These are phyloP conservation scores for Pyralis farinalis DNA, from an alignment of 2,888 invertebrate species.

Conservation along the genomic window DNA sequence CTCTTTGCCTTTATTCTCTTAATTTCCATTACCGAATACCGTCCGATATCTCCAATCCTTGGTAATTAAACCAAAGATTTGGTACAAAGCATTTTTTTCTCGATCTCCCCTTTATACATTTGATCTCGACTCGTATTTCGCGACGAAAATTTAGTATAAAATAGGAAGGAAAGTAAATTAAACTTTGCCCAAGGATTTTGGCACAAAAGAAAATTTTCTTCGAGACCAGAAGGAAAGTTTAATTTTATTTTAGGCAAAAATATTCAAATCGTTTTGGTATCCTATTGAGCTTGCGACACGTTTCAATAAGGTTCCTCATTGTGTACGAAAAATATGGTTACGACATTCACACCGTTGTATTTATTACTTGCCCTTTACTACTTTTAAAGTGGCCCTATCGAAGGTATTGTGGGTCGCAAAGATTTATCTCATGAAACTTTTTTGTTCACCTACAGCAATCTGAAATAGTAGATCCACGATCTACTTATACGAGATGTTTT, in stretches of 20 bases:
- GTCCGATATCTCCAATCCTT: neutral
- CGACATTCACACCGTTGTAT: too few relatives aligned
- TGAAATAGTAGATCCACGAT: too few relatives aligned
- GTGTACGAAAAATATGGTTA: neutral
- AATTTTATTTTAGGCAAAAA: constrained; percentile 22
- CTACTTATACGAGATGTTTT: too few relatives aligned
- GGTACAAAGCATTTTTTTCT: constrained; percentile 11
- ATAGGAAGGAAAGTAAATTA: constrained; percentile 38
- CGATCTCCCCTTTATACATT: constrained; percentile 10
- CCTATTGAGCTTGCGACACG: neutral
- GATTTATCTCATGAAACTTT: too few relatives aligned
- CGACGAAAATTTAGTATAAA: constrained; percentile 25
- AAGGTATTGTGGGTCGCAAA: too few relatives aligned
- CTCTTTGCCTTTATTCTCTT: too few relatives aligned
- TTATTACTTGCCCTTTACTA: too few relatives aligned
- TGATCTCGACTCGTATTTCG: constrained; percentile 16
- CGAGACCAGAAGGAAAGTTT: constrained; percentile 21
- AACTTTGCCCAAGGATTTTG: constrained; percentile 35
- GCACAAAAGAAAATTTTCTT: constrained; percentile 24
- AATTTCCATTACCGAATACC: too few relatives aligned
- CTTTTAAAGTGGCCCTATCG: too few relatives aligned
- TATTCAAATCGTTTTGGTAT: constrained; percentile 5
- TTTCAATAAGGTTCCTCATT: neutral
- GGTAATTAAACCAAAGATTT: constrained; percentile 11
- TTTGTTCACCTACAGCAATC: too few relatives aligned